These are phyloP conservation scores for Istiophorus platypterus DNA, from an alignment of 2,113 vertebrate species.

Conservation along the genomic window DNA sequence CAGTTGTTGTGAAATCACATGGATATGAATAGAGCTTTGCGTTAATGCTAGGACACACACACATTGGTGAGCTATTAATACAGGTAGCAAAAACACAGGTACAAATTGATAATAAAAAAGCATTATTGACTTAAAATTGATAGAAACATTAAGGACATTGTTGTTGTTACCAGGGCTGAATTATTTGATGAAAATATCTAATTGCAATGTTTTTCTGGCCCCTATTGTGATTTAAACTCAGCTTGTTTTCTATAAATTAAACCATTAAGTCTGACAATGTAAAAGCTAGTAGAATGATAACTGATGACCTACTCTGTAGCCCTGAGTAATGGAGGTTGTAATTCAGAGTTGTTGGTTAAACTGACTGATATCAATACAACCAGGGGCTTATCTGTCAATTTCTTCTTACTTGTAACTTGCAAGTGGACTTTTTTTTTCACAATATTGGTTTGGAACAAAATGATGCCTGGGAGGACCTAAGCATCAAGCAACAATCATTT, in stretches of 20 bases:
- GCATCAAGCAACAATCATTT: neutral
- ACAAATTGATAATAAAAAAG: neutral
- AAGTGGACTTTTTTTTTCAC: neutral
- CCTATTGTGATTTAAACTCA: too few species aligned
- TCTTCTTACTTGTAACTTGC: neutral
- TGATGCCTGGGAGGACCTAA: neutral
- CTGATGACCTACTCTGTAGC: neutral
- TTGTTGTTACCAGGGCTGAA: neutral
- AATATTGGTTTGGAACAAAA: too few species aligned
- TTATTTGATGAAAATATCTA: too few species aligned
- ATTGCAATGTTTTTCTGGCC: too few species aligned
- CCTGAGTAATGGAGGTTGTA: neutral
- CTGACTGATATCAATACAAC: neutral
- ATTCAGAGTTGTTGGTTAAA: neutral
- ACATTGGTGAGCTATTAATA: neutral
- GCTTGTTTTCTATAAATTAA: too few species aligned
- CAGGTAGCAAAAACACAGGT: neutral
- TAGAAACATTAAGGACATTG: neutral
- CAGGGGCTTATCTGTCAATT: neutral
- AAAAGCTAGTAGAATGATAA: neutral
- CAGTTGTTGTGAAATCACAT: neutral
- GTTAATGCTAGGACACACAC: neutral
- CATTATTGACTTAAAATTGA: too few species aligned
- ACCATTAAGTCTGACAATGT: neutral
- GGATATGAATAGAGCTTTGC: neutral